Evolutionary conservation across 2,797 vertebrate genomes (phyloP).

Genomic region (Podarcis siculus): DNA sequence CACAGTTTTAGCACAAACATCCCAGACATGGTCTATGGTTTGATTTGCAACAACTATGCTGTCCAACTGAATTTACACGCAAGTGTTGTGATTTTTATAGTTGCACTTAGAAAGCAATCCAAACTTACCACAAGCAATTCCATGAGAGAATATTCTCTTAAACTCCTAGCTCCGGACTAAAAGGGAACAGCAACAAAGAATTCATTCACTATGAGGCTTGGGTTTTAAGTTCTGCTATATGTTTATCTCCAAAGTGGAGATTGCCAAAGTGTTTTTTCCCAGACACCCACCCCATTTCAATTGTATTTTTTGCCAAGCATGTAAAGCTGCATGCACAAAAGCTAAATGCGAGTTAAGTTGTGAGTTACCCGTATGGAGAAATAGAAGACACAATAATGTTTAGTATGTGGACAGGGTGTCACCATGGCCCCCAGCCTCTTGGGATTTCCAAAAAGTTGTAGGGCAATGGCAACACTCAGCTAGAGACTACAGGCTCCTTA

Average conservation of each 20-base stretch:
- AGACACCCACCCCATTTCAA: too few relatives aligned
- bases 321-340: too few relatives aligned
- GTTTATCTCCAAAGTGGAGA: neutral
- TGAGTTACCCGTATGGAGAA: neutral
- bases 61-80: neutral
- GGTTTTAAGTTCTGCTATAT: neutral
- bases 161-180: constrained; percentile 89
- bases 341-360: too few relatives aligned
- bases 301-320: too few relatives aligned
- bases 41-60: neutral
- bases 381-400: neutral
- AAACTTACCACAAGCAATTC: constrained; percentile 93
- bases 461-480: neutral
- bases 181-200: constrained; percentile 48
- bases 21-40: neutral
- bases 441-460: neutral
- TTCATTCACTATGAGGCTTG: neutral
- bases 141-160: constrained; percentile 92
- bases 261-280: too few relatives aligned
- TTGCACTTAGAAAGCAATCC: neutral
- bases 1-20: neutral
- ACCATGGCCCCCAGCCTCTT: neutral
- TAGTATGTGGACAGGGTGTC: neutral
- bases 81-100: neutral
- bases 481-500: neutral